Evolutionary conservation across 2,113 vertebrate genomes (phyloP), one percentile per base, ranked within the genome.

Genomic region (Helogale parvula): DNA sequence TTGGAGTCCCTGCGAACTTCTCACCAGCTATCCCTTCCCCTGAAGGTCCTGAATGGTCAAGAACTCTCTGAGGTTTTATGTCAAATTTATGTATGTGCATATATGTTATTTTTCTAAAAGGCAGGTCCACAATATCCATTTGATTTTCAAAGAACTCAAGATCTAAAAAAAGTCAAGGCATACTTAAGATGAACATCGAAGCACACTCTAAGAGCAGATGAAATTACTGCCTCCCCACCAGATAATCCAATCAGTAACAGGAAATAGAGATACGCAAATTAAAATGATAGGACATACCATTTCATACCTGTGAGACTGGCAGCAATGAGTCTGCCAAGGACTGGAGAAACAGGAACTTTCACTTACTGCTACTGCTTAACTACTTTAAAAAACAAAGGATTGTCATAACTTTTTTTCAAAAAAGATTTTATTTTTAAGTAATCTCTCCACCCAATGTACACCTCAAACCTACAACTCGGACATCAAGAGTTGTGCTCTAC

Each of bases 121-220:
- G 8, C 9, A 92, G 31, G 63, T 57, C 54, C 45, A n/a, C 60
- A 94, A 79, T 57, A 92, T 83, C 69, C 87, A 66, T 80, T 38
- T 71, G 29, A 92, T 83, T 79, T 88, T 94, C n/a, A 88, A 88
- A 86, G 41, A 38, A 23, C 25, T 94, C n/a, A 71, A 97, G 77
- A 89, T 50, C 12, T 33, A 57, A 80, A 79, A 88, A 85, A 88
- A 8, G 45, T 72, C 79, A 69, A 79, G 27, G 90, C 1, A 3
- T 60, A 76, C n/a, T 88, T 79, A 45, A 87, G 38, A 57, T 82
- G 52, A 93, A 83, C 13, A 86, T 79, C 86, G 77, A 83, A 94
- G 29, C 16, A 10, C 0, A 88, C 29, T 65, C 27, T 80, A 92
- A 72, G 2, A 79, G 38, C 19, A 72, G 45, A 83, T 3, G 63